phyloP scores from a whole-genome alignment of 2,113 vertebrate species.

The Phrynosoma blainvillii region DNA sequence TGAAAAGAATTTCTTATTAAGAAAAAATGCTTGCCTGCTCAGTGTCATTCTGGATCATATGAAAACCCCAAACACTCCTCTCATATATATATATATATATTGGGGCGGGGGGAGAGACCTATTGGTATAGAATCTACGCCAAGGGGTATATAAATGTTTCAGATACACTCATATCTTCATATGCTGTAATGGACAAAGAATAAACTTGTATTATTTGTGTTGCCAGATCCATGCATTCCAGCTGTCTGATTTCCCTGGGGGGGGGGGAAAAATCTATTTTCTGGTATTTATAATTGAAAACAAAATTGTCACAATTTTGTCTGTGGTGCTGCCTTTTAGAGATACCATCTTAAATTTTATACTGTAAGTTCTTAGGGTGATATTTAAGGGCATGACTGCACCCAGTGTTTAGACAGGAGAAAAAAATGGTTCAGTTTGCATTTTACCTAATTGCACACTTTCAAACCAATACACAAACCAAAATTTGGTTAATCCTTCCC shows the following conservation, averaged over 20 bases:
- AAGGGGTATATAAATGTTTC: background rate
- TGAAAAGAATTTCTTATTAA: background rate
- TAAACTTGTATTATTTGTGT: background rate
- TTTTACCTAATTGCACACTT: too few species aligned
- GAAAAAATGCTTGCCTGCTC: background rate
- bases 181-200: background rate
- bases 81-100: too few species aligned
- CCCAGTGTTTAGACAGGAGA: too few species aligned
- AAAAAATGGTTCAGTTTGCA: too few species aligned
- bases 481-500: too few species aligned
- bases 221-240: background rate
- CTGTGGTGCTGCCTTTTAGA: background rate
- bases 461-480: too few species aligned
- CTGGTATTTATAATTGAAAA: background rate
- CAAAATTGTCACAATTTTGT: background rate
- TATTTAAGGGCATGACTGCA: background rate
- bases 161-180: background rate
- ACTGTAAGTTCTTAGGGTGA: background rate
- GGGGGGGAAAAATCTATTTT: background rate
- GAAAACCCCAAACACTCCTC: background rate
- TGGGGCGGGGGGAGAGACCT: background rate
- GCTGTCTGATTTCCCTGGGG: background rate
- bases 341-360: background rate
- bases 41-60: background rate
- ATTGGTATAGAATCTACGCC: background rate